These are phyloP conservation scores for Neosilurus hyrtlii DNA, from an alignment of 2,797 vertebrate genomes.

Conservation along the genomic window DNA sequence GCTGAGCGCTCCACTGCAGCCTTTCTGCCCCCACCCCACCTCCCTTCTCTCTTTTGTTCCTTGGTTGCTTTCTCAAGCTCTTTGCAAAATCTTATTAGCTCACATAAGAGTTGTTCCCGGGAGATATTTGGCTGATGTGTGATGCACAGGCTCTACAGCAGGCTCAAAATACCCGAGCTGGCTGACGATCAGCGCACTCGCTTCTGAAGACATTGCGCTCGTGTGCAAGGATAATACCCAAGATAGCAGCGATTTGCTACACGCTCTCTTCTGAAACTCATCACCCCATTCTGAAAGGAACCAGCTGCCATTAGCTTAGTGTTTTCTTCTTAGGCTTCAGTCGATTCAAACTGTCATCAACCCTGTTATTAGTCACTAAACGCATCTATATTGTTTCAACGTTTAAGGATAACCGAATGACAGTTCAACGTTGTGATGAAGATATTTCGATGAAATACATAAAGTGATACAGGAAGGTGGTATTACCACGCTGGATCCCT, in stretches of 20 bases:
- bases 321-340: constrained; percentile 1
- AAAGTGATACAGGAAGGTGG: constrained; percentile 33
- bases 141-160: constrained; percentile 57
- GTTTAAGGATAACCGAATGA: neutral
- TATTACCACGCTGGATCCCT: constrained; percentile 79
- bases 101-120: constrained; percentile 64
- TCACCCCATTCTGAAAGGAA: constrained; percentile 3
- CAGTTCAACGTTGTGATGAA: neutral
- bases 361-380: neutral
- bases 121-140: constrained; percentile 64
- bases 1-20: constrained; percentile 52
- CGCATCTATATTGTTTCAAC: neutral
- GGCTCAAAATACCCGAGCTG: constrained; percentile 37
- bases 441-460: neutral
- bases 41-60: constrained; percentile 25
- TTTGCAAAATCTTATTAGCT: constrained; percentile 71
- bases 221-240: constrained; percentile 9
- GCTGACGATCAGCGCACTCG: constrained; percentile 6
- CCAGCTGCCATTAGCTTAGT: constrained; percentile 28
- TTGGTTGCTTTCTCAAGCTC: constrained; percentile 55
- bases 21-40: constrained; percentile 53
- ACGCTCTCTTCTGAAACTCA: neutral
- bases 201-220: constrained; percentile 6
- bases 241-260: constrained; percentile 28
- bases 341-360: constrained; percentile 21